These are phyloP conservation scores for Oryzias sinensis DNA, from an alignment of 2,797 vertebrate species.

Conservation along the genomic window DNA sequence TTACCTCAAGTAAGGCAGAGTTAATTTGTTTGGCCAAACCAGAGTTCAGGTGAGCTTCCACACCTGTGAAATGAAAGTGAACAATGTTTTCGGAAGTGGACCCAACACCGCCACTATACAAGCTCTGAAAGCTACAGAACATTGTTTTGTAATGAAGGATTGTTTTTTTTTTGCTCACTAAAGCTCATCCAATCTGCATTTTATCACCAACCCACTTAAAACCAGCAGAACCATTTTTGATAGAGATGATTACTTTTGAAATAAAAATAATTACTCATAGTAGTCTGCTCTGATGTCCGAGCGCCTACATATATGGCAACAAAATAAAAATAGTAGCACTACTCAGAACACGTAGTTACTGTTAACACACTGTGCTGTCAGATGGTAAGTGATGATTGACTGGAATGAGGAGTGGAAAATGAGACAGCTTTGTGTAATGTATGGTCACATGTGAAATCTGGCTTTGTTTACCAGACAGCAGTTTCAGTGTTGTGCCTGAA, in stretches of 20 bases:
- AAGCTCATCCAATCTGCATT: too few relatives aligned
- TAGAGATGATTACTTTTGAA: neutral
- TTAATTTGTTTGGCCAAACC: too few relatives aligned
- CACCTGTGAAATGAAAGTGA: too few relatives aligned
- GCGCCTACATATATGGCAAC: neutral
- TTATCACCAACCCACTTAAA: neutral
- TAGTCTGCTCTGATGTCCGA: constrained; percentile 2
- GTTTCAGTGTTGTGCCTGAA: neutral
- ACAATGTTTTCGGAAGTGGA: too few relatives aligned
- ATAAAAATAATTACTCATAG: constrained; percentile 4
- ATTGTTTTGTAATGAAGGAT: too few relatives aligned
- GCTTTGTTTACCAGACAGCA: constrained; percentile 4
- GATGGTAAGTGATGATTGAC: constrained; percentile 18
- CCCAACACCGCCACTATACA: too few relatives aligned
- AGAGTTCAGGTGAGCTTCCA: too few relatives aligned
- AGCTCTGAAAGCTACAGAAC: too few relatives aligned
- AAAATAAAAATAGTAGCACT: constrained; percentile 25
- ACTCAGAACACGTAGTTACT: constrained; percentile 17
- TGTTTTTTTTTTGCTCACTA: too few relatives aligned
- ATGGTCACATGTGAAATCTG: constrained; percentile 17
- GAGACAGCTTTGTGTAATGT: constrained; percentile 18
- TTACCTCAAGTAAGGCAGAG: too few relatives aligned
- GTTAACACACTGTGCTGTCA: constrained; percentile 30
- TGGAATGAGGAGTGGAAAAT: constrained; percentile 12
- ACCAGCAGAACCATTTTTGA: neutral